These are phyloP conservation scores for Acanthurus leucopareius DNA, from an alignment of 2,797 vertebrate genomes.

Conservation along the genomic window DNA sequence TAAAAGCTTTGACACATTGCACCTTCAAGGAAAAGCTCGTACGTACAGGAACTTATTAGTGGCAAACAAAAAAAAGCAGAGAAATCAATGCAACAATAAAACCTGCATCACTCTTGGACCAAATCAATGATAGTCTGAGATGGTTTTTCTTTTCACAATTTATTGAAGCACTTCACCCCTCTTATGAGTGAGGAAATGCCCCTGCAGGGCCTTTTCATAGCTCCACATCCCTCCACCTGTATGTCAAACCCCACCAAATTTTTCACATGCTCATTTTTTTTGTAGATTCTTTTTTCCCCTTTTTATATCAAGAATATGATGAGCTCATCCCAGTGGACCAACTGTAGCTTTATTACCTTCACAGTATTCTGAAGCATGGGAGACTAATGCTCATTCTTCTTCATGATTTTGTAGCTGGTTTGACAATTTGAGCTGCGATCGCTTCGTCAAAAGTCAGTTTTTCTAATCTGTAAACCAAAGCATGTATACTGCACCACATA, in stretches of 20 bases:
- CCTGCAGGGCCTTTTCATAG: neutral
- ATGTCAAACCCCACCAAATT: neutral
- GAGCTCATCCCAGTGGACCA: slow-evolving; percentile 1
- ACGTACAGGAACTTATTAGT: slow-evolving; percentile 42
- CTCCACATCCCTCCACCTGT: slow-evolving; percentile 9
- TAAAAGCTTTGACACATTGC: slow-evolving; percentile 27
- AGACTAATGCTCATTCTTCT: slow-evolving; percentile 5
- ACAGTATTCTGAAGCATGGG: neutral
- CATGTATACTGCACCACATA: neutral
- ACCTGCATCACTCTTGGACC: slow-evolving; percentile 58
- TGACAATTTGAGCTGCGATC: slow-evolving; percentile 13
- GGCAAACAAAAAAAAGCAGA: slow-evolving; percentile 47
- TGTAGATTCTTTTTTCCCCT: neutral
- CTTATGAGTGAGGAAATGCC: slow-evolving; percentile 45
- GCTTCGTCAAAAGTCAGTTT: neutral
- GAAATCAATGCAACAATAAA: slow-evolving; percentile 70
- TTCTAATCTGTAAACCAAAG: neutral
- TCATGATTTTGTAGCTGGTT: slow-evolving; percentile 13
- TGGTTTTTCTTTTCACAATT: slow-evolving; percentile 54
- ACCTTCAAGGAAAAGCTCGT: slow-evolving; percentile 7
- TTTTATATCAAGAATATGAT: slow-evolving; percentile 27
- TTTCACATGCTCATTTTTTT: slow-evolving; percentile 6
- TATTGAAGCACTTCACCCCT: slow-evolving; percentile 64
- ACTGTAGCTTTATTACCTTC: slow-evolving; percentile 9
- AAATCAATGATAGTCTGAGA: slow-evolving; percentile 68